Conservation (phyloP, 1,140 invertebrate species). For the Drosophila suzukii region DNA sequence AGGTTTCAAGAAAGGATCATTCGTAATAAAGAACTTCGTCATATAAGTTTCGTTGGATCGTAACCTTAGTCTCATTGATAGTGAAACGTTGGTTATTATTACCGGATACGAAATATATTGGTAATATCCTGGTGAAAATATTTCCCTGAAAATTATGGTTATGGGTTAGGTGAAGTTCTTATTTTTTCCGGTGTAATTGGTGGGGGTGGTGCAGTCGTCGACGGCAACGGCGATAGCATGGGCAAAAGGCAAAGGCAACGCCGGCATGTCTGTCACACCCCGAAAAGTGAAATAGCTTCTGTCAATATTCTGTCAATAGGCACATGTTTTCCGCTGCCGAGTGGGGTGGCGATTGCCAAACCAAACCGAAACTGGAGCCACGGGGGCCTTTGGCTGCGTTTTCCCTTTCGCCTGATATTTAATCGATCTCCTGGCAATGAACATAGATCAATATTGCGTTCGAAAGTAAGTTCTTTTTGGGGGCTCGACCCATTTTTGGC, state of each 20-base stretch:
- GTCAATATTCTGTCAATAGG: constrained; percentile 83
- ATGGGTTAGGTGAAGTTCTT: too few species aligned
- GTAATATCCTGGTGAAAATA: too few species aligned
- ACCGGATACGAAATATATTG: too few species aligned
- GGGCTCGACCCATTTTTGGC: constrained; percentile 39
- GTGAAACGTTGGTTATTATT: too few species aligned
- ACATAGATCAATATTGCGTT: constrained; percentile 46
- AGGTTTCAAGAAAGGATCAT: too few species aligned
- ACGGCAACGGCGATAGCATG: constrained; percentile 31
- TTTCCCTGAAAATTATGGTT: too few species aligned
- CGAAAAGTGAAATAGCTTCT: constrained; percentile 82
- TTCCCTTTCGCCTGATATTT: constrained; percentile 67
- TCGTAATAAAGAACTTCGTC: too few species aligned
- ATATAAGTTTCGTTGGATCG: too few species aligned
- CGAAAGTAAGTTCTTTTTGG: constrained; percentile 28
- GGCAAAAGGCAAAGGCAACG: constrained; percentile 26
- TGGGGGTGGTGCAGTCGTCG: constrained; percentile 29
- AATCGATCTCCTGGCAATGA: constrained; percentile 56
- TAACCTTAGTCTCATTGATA: too few species aligned
- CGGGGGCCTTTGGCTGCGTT: constrained; percentile 34
- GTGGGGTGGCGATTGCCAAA: constrained; percentile 42
- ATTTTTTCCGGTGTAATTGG: not conserved
- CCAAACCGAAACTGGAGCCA: constrained; percentile 13
- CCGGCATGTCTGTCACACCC: constrained; percentile 69
- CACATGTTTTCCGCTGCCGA: constrained; percentile 68